A percentile compares a stretch with the other conserved stretches of the same genome.
phyloP scores from a whole-genome alignment of 2,113 vertebrate genomes.

The Onychorhynchus coronatus region DNA sequence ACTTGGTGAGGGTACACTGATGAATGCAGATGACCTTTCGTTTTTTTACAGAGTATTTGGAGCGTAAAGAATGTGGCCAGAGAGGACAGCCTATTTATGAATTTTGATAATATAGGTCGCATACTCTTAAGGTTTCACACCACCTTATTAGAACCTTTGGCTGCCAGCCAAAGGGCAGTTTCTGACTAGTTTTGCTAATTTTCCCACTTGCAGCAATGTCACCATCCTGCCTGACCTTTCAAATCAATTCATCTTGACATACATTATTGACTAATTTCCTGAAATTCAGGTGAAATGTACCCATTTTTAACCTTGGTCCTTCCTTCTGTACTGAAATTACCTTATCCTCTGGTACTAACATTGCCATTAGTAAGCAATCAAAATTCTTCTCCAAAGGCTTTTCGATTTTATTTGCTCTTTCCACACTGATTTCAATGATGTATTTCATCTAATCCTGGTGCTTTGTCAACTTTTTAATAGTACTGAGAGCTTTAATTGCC shows the following conservation, averaged over 20 bases:
- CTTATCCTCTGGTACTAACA: constrained; percentile 57
- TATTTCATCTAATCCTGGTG: constrained; percentile 57
- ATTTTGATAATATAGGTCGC: constrained; percentile 11
- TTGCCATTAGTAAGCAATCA: constrained; percentile 68
- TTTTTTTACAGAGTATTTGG: not conserved
- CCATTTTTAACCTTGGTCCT: constrained; percentile 60
- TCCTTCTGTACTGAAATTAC: constrained; percentile 48
- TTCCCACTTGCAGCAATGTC: constrained; percentile 13
- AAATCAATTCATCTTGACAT: constrained; percentile 56
- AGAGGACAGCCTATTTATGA: not conserved
- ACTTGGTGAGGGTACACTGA: not conserved
- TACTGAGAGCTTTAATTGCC: constrained; percentile 67
- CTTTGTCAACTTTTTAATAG: constrained; percentile 69
- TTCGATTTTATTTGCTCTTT: constrained; percentile 66
- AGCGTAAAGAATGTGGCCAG: not conserved
- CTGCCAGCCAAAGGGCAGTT: constrained; percentile 46
- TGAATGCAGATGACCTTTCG: not conserved
- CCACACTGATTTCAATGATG: constrained; percentile 39
- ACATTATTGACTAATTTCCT: constrained; percentile 67
- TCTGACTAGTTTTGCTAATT: constrained; percentile 30
- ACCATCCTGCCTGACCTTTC: constrained; percentile 63
- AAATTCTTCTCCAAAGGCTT: constrained; percentile 64
- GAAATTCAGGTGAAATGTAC: constrained; percentile 53
- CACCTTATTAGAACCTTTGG: constrained; percentile 49
- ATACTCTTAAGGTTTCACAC: not conserved